Percentiles rank a stretch among this genome's conserved stretches.
Conservation (phyloP, 92 coral and sea anemone species). For the Phenganax marumi region DNA sequence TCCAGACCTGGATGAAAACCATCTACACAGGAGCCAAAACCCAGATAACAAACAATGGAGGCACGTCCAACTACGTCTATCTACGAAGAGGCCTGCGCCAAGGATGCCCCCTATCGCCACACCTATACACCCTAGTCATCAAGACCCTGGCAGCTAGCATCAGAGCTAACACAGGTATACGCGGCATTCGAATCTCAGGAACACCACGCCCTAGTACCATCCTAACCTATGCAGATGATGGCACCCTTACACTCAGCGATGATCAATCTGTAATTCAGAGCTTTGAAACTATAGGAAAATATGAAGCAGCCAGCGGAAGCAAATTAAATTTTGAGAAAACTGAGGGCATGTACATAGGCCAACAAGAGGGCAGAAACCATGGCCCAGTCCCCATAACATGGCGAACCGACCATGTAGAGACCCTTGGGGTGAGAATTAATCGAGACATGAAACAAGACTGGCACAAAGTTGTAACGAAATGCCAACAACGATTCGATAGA, state of each 20-base stretch:
- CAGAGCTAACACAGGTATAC: constrained; percentile 17
- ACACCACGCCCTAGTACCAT: constrained; percentile 1
- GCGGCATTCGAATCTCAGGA: constrained; percentile 41
- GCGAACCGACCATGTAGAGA: constrained; percentile 46
- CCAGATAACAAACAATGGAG: constrained; percentile 35
- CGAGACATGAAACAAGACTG: constrained; percentile 20
- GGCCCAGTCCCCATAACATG: constrained; percentile 52
- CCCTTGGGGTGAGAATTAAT: constrained; percentile 36
- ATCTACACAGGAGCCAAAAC: constrained; percentile 31
- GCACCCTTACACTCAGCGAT: constrained; percentile 22
- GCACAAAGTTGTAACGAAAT: constrained; percentile 24
- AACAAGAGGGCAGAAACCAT: constrained; percentile 21
- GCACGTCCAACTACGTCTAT: constrained; percentile 5
- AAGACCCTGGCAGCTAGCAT: constrained; percentile 40
- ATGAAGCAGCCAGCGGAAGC: constrained; percentile 41
- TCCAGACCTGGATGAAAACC: constrained; percentile 30
- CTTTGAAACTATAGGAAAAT: constrained; percentile 18
- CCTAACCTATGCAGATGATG: constrained; percentile 36
- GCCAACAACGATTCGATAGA: constrained; percentile 21
- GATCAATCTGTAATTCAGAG: background rate
- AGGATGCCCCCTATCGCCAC: constrained; percentile 49
- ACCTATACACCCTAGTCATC: constrained; percentile 39
- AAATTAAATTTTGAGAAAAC: constrained; percentile 35
- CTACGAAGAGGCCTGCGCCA: constrained; percentile 38
- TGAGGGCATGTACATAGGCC: constrained; percentile 58